Conservation (phyloP, 2,113 vertebrate species). For the Pomatorhinus ruficollis region DNA sequence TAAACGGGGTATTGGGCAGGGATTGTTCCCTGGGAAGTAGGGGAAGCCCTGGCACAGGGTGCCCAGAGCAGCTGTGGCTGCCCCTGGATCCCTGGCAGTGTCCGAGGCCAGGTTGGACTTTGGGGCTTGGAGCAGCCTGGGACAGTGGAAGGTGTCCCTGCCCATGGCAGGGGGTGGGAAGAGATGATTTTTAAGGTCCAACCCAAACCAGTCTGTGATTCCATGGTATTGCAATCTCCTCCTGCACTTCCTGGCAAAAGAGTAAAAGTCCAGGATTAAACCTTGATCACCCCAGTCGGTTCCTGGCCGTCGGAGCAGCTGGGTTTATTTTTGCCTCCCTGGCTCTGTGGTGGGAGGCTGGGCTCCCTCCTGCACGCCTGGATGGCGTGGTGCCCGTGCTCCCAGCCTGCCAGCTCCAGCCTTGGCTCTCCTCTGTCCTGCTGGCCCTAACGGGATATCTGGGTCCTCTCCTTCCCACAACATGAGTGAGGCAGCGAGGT, state of each 20-base stretch:
- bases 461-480: slow-evolving; percentile 21
- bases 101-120: not conserved
- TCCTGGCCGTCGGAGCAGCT: not conserved
- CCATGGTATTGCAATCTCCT: not conserved
- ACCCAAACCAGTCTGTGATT: not conserved
- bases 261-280: not conserved
- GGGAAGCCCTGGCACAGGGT: not conserved
- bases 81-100: not conserved
- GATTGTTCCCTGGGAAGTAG: too few relatives aligned
- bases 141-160: not conserved
- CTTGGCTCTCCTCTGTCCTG: not conserved
- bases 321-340: not conserved
- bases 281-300: fast-evolving
- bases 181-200: not conserved
- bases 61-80: not conserved
- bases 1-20: too few relatives aligned
- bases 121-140: fast-evolving
- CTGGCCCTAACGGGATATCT: not conserved
- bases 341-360: not conserved
- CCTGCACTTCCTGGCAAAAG: not conserved
- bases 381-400: not conserved
- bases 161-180: not conserved
- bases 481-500: not conserved
- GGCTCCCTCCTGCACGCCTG: not conserved
- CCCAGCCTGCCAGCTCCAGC: not conserved